Evolutionary conservation across 2,888 invertebrate genomes (phyloP).

Genomic region (Spilosoma lubricipeda): DNA sequence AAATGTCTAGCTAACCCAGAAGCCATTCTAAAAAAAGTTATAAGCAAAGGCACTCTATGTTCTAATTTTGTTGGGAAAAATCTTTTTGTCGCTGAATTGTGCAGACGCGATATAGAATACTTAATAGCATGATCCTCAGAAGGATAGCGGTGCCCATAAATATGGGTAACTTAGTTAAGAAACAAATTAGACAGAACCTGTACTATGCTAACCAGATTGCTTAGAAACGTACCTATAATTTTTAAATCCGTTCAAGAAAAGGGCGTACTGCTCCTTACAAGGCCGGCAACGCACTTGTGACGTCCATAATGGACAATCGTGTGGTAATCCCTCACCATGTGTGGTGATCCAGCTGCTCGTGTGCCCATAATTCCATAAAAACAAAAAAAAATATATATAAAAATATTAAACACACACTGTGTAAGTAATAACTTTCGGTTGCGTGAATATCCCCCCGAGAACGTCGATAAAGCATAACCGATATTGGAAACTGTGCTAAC

Average conservation of each 20-base stretch:
- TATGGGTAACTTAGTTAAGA: neutral
- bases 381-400: no score
- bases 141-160: neutral
- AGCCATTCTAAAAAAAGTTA: neutral
- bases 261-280: no score
- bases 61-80: neutral
- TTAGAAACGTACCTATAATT: neutral
- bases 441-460: neutral
- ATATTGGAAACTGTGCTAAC: constrained; percentile 11
- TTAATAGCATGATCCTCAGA: neutral
- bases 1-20: neutral
- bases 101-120: neutral
- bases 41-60: neutral
- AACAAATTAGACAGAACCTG: neutral
- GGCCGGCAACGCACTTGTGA: no score
- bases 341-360: no score
- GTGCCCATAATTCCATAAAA: no score
- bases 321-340: no score
- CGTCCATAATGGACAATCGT: no score
- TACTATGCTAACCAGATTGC: neutral
- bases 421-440: neutral
- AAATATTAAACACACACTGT: no score
- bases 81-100: neutral
- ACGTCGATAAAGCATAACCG: neutral
- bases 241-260: no score